phyloP scores from a whole-genome alignment of 2,888 invertebrate species.

The Agrotis ipsilon region DNA sequence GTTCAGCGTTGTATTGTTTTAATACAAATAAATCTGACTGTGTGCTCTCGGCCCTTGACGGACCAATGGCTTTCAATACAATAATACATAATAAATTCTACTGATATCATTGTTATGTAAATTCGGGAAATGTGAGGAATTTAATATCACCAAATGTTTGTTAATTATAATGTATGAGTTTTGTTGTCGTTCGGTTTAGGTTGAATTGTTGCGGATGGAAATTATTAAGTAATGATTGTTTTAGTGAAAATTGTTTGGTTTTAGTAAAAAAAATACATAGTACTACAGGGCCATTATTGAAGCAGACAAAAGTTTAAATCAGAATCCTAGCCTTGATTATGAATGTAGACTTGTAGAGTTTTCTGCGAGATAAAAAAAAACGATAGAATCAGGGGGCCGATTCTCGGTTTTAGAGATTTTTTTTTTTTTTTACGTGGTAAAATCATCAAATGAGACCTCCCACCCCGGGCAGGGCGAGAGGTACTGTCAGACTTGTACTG shows the following conservation, averaged over 20 bases:
- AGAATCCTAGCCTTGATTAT: too few relatives aligned
- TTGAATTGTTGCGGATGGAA: background rate
- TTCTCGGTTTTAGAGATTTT: too few relatives aligned
- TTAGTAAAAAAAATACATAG: too few relatives aligned
- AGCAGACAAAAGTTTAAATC: too few relatives aligned
- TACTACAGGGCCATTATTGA: too few relatives aligned
- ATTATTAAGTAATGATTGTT: constrained; percentile 13
- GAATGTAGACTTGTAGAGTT: too few relatives aligned
- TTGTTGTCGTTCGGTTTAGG: constrained; percentile 11
- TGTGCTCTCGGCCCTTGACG: constrained; percentile 49
- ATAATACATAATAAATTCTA: constrained; percentile 63
- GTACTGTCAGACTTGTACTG: too few relatives aligned
- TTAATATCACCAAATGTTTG: constrained; percentile 56
- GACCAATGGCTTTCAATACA: constrained; percentile 55
- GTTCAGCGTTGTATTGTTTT: constrained; percentile 64
- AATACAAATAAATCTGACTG: constrained; percentile 62
- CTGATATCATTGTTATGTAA: constrained; percentile 64
- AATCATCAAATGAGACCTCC: too few relatives aligned
- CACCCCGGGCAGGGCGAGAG: too few relatives aligned
- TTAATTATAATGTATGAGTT: constrained; percentile 43
- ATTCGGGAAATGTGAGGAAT: constrained; percentile 56
- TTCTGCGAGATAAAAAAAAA: too few relatives aligned
- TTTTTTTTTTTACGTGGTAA: too few relatives aligned
- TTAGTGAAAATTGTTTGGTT: constrained; percentile 14
- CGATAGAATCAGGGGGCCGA: too few relatives aligned